Evolutionary conservation across 2,113 vertebrate species (phyloP).

Genomic region (Malurus cyaneus): DNA sequence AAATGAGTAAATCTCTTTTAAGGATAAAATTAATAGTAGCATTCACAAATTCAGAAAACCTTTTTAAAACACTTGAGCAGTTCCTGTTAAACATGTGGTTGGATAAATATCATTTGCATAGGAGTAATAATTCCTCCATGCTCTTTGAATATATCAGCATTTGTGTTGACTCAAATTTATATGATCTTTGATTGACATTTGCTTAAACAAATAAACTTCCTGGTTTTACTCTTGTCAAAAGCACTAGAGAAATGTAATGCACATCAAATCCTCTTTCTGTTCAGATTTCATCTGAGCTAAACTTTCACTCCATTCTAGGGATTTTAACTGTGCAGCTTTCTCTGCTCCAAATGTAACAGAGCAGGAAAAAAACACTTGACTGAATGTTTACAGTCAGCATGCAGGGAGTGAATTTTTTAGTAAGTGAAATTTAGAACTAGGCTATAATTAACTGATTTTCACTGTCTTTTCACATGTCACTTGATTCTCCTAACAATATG

Average conservation of each 20-base stretch:
- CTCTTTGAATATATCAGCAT: not conserved
- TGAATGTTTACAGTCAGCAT: not conserved
- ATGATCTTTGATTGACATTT: not conserved
- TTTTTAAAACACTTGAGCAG: not conserved
- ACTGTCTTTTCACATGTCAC: not conserved
- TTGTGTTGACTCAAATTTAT: not conserved
- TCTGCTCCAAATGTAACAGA: not conserved
- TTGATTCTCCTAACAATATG: not conserved
- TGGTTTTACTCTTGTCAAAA: not conserved
- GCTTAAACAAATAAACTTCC: not conserved
- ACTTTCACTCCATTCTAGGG: not conserved
- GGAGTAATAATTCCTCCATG: not conserved
- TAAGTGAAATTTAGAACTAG: not conserved
- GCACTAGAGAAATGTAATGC: not conserved
- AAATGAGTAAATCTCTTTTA: not conserved
- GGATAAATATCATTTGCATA: not conserved
- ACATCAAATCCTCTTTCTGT: not conserved
- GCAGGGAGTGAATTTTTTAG: not conserved
- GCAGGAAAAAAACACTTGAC: not conserved
- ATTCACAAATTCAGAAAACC: not conserved
- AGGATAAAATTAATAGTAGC: not conserved
- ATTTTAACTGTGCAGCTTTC: not conserved
- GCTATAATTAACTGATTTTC: not conserved
- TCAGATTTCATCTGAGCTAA: not conserved
- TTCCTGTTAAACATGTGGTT: not conserved